Evolutionary conservation across 1,140 invertebrate genomes (phyloP).

Genomic region (Bicyclus anynana): DNA sequence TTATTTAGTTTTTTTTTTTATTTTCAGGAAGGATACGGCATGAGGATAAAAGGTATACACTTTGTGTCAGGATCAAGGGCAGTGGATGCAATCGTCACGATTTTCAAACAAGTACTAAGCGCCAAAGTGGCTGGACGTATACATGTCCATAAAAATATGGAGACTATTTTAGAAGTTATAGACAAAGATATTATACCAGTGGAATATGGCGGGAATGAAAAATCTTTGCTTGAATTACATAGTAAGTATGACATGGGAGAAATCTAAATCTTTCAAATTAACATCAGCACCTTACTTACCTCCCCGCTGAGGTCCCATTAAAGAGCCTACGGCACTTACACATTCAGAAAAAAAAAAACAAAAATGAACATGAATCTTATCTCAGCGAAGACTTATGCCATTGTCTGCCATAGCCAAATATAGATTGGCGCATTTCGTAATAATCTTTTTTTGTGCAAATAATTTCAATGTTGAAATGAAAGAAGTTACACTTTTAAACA

Average conservation of each 20-base stretch:
- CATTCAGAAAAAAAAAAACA: no score
- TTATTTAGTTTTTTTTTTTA: no score
- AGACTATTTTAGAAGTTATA: slow-evolving; percentile 27
- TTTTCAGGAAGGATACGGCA: slow-evolving; percentile 41
- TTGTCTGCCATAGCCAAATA: no score
- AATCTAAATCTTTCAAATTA: background rate
- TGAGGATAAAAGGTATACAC: slow-evolving; percentile 35
- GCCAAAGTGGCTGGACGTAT: slow-evolving; percentile 32
- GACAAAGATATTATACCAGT: slow-evolving; percentile 32
- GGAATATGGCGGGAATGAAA: slow-evolving; percentile 39
- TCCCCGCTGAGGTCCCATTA: no score
- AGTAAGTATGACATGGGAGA: slow-evolving; percentile 32
- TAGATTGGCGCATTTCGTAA: no score
- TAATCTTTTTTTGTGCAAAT: no score
- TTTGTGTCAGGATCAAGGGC: slow-evolving; percentile 32
- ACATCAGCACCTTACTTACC: no score
- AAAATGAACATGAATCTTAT: no score
- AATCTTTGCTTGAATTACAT: slow-evolving; percentile 27
- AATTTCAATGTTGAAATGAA: no score
- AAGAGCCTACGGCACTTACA: no score
- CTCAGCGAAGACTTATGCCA: no score
- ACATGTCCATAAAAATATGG: slow-evolving; percentile 23
- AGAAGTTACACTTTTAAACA: no score
- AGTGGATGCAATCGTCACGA: slow-evolving; percentile 26
- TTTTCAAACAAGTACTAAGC: slow-evolving; percentile 33